These are phyloP conservation scores for Tuta absoluta DNA, from an alignment of 2,888 invertebrate species.

Conservation along the genomic window DNA sequence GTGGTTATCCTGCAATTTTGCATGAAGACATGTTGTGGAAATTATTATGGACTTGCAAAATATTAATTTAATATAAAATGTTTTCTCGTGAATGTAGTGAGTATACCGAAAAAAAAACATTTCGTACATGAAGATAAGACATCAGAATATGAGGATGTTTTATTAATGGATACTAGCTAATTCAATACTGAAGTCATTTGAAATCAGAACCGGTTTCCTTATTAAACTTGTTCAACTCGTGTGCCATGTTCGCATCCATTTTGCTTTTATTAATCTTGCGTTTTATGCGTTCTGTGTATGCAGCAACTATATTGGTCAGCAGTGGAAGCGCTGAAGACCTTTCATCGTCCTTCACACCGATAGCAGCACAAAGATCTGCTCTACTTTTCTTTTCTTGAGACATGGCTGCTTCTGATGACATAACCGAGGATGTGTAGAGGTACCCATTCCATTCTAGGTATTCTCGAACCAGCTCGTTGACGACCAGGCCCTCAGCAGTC, in stretches of 20 bases:
- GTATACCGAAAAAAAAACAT: too few species aligned
- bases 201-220: not conserved
- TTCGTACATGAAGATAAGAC: too few species aligned
- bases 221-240: not conserved
- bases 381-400: slow-evolving; percentile 53
- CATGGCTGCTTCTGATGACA: slow-evolving; percentile 74
- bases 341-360: slow-evolving; percentile 78
- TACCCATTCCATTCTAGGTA: slow-evolving; percentile 88
- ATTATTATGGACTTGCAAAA: too few species aligned
- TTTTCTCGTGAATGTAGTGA: too few species aligned
- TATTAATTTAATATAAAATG: too few species aligned
- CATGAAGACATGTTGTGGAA: too few species aligned
- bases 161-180: too few species aligned
- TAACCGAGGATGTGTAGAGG: slow-evolving; percentile 81
- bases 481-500: slow-evolving; percentile 66
- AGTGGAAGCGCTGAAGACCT: slow-evolving; percentile 75
- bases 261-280: slow-evolving; percentile 66
- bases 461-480: slow-evolving; percentile 85
- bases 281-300: slow-evolving; percentile 74
- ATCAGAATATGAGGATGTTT: too few species aligned
- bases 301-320: slow-evolving; percentile 77
- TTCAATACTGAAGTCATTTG: too few species aligned
- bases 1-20: not conserved
- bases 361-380: slow-evolving; percentile 60
- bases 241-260: slow-evolving; percentile 39